phyloP scores from a whole-genome alignment of 2,113 vertebrate genomes.

The Cavia porcellus region DNA sequence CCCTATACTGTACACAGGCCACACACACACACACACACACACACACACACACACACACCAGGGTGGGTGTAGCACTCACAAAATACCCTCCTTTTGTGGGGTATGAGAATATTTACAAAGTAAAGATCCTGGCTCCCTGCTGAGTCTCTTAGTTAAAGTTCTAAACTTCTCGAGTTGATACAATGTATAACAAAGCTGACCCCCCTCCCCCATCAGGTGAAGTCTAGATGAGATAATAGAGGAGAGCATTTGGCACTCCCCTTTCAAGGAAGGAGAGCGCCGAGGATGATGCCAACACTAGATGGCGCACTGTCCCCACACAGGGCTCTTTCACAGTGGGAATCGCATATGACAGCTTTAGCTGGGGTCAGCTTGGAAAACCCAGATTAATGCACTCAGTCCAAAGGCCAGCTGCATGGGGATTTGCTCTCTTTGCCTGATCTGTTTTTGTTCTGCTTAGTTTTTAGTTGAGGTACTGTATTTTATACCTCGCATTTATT shows the following conservation, averaged over 20 bases:
- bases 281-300: background rate
- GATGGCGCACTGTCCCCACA: slow-evolving; percentile 42
- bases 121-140: too few species aligned
- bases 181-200: too few species aligned
- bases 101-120: too few species aligned
- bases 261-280: background rate
- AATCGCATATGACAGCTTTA: fast-evolving
- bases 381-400: background rate
- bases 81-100: too few species aligned
- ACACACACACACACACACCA: too few species aligned
- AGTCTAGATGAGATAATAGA: background rate
- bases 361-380: background rate
- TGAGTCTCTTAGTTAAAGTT: too few species aligned
- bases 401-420: background rate
- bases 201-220: background rate
- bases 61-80: too few species aligned
- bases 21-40: too few species aligned
- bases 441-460: background rate
- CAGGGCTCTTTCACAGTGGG: fast-evolving
- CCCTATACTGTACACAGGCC: too few species aligned
- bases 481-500: background rate
- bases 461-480: background rate
- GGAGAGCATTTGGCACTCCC: background rate
- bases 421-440: background rate
- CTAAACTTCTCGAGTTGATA: too few species aligned